phyloP scores from a whole-genome alignment of 2,888 invertebrate genomes.

The Eristalis arbustorum region DNA sequence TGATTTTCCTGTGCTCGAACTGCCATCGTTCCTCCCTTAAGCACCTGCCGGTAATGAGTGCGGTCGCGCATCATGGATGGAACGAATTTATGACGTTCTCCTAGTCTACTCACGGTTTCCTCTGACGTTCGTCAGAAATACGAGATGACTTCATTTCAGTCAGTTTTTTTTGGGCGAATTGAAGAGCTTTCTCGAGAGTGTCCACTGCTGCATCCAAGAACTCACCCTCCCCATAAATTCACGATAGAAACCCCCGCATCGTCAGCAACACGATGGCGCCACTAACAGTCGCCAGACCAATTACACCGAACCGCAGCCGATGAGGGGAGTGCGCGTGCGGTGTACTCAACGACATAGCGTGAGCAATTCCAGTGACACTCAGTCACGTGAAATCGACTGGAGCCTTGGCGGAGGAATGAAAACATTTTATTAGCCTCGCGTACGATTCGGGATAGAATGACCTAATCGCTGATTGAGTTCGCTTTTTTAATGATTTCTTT shows the following conservation, averaged over 20 bases:
- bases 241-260: background rate
- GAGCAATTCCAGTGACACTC: constrained; percentile 2
- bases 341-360: constrained; percentile 1
- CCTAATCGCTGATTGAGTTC: background rate
- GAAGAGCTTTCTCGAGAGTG: no score
- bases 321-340: background rate
- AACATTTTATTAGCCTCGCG: background rate
- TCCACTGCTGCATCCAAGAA: background rate
- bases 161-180: no score
- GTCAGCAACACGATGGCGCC: background rate
- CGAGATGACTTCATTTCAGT: no score
- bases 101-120: no score
- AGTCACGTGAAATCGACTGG: constrained; percentile 8
- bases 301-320: background rate
- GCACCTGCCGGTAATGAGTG: no score
- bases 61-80: no score
- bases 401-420: background rate
- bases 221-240: background rate
- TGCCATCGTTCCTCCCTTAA: no score
- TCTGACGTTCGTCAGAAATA: no score
- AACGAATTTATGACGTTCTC: no score
- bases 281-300: constrained; percentile 2
- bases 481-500: background rate
- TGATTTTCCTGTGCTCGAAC: background rate
- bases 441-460: background rate